These are phyloP conservation scores for Platysteira castanea DNA, from an alignment of 2,113 vertebrate genomes.

Conservation along the genomic window DNA sequence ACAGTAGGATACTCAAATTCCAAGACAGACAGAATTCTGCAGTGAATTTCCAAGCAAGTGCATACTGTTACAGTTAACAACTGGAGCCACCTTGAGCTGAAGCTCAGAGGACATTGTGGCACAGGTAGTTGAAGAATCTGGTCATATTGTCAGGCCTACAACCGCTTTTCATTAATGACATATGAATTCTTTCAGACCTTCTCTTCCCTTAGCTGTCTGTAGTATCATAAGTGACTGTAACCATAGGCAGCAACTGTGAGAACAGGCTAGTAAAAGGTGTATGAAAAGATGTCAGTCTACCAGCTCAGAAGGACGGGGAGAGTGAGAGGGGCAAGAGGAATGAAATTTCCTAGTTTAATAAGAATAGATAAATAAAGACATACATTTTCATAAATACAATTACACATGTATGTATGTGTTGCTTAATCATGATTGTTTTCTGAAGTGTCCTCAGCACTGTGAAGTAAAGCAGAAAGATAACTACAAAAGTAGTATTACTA, in stretches of 20 bases:
- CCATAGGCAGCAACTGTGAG: neutral
- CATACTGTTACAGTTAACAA: neutral
- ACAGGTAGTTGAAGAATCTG: neutral
- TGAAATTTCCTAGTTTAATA: neutral
- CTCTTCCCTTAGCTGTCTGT: neutral
- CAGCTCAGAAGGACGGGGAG: neutral
- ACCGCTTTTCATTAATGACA: neutral
- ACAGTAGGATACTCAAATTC: neutral
- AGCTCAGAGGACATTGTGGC: neutral
- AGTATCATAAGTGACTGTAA: neutral
- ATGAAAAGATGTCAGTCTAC: neutral
- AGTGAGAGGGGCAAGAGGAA: neutral
- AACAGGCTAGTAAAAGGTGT: neutral
- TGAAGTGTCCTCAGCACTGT: neutral
- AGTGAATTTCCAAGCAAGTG: neutral
- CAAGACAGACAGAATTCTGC: neutral
- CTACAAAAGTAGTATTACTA: neutral
- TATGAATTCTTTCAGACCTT: neutral
- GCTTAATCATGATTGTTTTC: neutral
- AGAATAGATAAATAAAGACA: neutral
- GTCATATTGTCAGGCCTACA: neutral
- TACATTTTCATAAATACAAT: neutral
- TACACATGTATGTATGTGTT: neutral
- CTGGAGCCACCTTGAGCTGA: neutral
- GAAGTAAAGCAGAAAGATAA: neutral